A percentile compares a stretch with the other conserved stretches of the same genome.
phyloP scores from a whole-genome alignment of 2,888 invertebrate species.

The Drosophila testacea region DNA sequence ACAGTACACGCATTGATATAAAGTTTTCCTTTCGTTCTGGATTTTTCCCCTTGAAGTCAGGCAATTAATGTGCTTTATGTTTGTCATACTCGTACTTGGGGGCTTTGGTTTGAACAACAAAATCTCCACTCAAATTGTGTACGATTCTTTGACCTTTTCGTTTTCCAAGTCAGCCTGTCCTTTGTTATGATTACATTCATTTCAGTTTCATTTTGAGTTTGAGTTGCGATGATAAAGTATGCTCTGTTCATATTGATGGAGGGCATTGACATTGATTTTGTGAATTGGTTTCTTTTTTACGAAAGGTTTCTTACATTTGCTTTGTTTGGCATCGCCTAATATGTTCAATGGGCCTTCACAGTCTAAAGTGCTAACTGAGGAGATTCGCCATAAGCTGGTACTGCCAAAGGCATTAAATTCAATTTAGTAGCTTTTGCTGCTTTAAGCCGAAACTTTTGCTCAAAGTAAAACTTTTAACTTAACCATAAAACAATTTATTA shows the following conservation, averaged over 20 bases:
- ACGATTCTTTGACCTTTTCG: constrained; percentile 48
- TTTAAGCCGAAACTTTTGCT: constrained; percentile 28
- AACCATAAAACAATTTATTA: constrained; percentile 68
- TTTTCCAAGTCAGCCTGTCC: constrained; percentile 12
- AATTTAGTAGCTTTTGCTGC: constrained; percentile 38
- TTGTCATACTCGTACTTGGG: constrained; percentile 65
- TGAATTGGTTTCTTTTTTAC: constrained; percentile 12
- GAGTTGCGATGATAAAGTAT: constrained; percentile 31
- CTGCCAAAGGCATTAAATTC: constrained; percentile 24
- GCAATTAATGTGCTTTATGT: constrained; percentile 74
- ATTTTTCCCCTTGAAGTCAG: constrained; percentile 36
- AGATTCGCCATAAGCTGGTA: constrained; percentile 25
- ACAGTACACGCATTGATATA: constrained; percentile 52
- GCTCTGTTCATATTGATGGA: constrained; percentile 12
- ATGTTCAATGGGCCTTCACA: constrained; percentile 25
- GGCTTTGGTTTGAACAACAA: constrained; percentile 29
- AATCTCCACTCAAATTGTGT: constrained; percentile 21
- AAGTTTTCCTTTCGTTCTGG: constrained; percentile 25
- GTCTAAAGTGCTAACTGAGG: constrained; percentile 24
- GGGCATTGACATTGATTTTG: constrained; percentile 58
- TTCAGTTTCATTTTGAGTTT: constrained; percentile 30
- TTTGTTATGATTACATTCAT: constrained; percentile 26
- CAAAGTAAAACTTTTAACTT: constrained; percentile 46
- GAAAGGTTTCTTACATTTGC: constrained; percentile 11
- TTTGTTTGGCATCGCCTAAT: constrained; percentile 25